Evolutionary conservation across 2,888 invertebrate species (phyloP).

Genomic region (Gymnosoma rotundatum): DNA sequence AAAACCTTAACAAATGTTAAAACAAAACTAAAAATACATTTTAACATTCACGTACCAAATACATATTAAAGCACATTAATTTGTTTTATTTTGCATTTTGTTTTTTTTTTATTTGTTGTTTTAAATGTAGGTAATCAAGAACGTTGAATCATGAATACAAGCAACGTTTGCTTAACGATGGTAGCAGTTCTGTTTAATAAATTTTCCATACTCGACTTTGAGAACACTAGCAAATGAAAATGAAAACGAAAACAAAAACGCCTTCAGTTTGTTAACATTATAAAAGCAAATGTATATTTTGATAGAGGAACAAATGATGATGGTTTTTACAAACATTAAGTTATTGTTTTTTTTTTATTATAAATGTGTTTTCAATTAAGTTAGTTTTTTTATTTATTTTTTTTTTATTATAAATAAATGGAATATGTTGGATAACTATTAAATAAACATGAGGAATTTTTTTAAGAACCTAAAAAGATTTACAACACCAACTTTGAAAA

Average conservation of each 20-base stretch:
- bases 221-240: slow-evolving; percentile 8
- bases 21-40: slow-evolving; percentile 28
- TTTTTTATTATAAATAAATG: background rate
- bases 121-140: slow-evolving; percentile 65
- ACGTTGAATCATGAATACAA: slow-evolving; percentile 60
- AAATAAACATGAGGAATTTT: slow-evolving; percentile 53
- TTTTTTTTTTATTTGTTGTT: background rate
- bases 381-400: slow-evolving; percentile 11
- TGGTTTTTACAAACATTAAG: slow-evolving; percentile 31
- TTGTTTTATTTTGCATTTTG: slow-evolving; percentile 45
- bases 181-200: slow-evolving; percentile 28
- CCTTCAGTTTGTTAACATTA: slow-evolving; percentile 37
- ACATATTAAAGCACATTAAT: slow-evolving; percentile 63
- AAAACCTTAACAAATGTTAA: slow-evolving; percentile 21
- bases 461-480: background rate
- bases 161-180: slow-evolving; percentile 26
- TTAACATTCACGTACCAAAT: slow-evolving; percentile 59
- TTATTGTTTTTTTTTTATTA: slow-evolving; percentile 49
- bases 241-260: slow-evolving; percentile 51
- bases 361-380: slow-evolving; percentile 40
- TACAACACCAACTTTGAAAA: slow-evolving; percentile 40
- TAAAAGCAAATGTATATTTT: slow-evolving; percentile 8
- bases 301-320: slow-evolving; percentile 25
- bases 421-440: slow-evolving; percentile 28
- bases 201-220: slow-evolving; percentile 52